Conservation (phyloP, 37 sponge, comb jelly and placozoan species). For the Mnemiopsis leidyi region DNA sequence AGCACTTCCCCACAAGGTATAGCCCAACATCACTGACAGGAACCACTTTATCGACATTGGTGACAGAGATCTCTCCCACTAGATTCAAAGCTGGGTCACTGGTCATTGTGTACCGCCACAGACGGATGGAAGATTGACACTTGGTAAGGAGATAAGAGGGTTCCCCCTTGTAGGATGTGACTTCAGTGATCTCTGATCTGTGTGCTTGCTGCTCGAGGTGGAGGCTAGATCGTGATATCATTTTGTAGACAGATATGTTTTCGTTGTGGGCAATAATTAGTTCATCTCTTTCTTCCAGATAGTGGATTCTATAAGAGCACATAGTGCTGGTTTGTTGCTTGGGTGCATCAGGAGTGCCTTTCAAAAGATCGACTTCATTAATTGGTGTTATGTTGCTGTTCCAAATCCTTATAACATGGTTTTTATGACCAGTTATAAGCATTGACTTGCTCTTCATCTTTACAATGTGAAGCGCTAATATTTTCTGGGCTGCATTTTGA, state of each 20-base stretch:
- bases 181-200: background rate
- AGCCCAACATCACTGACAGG: background rate
- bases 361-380: background rate
- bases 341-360: background rate
- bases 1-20: background rate
- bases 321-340: background rate
- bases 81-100: background rate
- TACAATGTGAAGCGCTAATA: background rate
- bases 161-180: background rate
- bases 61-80: background rate
- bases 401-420: background rate
- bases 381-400: background rate
- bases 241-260: background rate
- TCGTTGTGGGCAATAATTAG: background rate
- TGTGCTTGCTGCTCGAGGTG: background rate
- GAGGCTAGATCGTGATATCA: background rate
- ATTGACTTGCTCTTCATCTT: background rate
- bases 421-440: background rate
- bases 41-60: background rate
- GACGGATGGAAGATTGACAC: background rate
- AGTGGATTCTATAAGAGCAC: background rate
- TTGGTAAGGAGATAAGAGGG: background rate
- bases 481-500: background rate
- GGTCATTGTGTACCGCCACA: background rate
- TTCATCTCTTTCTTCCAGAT: background rate